Percentiles rank a stretch among this genome's conserved stretches.
Evolutionary conservation across 92 coral and sea anemone species (phyloP).

Genomic region (Siderastrea radians): DNA sequence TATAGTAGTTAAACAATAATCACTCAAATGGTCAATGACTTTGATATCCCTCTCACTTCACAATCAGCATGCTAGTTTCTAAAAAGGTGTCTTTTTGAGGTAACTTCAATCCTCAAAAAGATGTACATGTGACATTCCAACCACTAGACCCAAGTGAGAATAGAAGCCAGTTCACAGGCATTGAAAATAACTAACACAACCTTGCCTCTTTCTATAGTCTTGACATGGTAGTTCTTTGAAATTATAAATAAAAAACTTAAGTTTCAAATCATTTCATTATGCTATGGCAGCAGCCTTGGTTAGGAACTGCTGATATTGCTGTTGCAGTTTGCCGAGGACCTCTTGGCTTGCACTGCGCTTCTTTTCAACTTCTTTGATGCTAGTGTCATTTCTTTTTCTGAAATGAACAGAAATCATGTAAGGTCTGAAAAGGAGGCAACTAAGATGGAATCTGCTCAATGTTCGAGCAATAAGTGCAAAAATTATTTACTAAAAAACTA

Average conservation of each 20-base stretch:
- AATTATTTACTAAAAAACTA: no score
- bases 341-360: slow-evolving; percentile 84
- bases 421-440: neutral
- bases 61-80: no score
- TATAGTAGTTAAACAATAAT: no score
- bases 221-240: neutral
- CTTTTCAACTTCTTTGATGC: slow-evolving; percentile 91
- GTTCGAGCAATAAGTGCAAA: neutral
- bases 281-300: slow-evolving; percentile 90
- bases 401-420: neutral
- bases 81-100: no score
- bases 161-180: neutral
- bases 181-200: neutral
- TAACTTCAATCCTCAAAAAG: no score
- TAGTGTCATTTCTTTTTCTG: slow-evolving; percentile 91
- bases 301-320: slow-evolving; percentile 92
- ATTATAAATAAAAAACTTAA: slow-evolving; percentile 22
- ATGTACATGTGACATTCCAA: no score
- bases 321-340: slow-evolving; percentile 86
- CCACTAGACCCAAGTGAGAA: neutral
- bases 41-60: no score
- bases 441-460: neutral
- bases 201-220: neutral
- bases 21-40: no score
- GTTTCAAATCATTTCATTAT: slow-evolving; percentile 4